phyloP scores from a whole-genome alignment of 2,113 vertebrate genomes.

The Seriola dumerili region DNA sequence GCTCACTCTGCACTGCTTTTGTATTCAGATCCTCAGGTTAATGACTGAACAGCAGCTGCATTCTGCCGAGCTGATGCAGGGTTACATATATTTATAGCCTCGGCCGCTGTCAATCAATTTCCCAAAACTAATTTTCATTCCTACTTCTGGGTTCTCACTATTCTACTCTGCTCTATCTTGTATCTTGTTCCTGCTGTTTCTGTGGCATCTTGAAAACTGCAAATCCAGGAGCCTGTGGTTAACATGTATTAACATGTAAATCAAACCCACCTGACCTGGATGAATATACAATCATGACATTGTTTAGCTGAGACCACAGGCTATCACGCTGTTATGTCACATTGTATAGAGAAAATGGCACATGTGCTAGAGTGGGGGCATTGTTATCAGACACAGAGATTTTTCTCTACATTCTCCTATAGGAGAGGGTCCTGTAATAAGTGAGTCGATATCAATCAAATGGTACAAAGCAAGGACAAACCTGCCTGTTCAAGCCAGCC shows the following conservation, averaged over 20 bases:
- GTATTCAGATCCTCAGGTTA: constrained; percentile 65
- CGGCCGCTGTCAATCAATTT: constrained; percentile 63
- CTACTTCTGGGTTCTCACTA: constrained; percentile 29
- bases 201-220: constrained; percentile 24
- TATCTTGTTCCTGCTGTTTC: constrained; percentile 26
- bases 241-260: constrained; percentile 15
- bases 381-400: background rate
- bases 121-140: constrained; percentile 57
- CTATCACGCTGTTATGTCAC: constrained; percentile 23
- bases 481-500: background rate
- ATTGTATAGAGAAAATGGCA: background rate
- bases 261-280: background rate
- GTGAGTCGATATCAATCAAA: constrained; percentile 24
- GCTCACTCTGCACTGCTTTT: constrained; percentile 34
- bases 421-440: constrained; percentile 4
- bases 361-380: background rate
- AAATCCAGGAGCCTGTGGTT: constrained; percentile 32
- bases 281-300: background rate
- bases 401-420: background rate
- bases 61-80: constrained; percentile 46
- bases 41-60: constrained; percentile 57
- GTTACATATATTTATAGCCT: constrained; percentile 69
- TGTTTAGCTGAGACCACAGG: constrained; percentile 15
- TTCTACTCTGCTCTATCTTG: constrained; percentile 21
- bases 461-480: constrained; percentile 17